These are phyloP conservation scores for Aphidius gifuensis DNA, from an alignment of 1,140 invertebrate species.

Conservation along the genomic window DNA sequence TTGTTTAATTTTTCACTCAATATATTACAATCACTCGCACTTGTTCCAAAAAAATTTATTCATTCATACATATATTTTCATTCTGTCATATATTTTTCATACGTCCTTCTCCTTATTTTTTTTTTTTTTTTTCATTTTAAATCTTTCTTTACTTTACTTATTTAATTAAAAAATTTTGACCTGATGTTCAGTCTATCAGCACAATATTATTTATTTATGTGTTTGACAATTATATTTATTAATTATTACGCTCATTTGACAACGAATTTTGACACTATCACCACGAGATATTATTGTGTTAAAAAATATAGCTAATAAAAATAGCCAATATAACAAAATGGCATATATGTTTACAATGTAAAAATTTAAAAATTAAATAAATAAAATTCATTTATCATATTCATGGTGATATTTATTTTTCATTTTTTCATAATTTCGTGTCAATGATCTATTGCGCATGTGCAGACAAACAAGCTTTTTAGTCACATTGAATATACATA, in stretches of 20 bases:
- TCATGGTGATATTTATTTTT: too few relatives aligned
- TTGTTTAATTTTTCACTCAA: conserved; percentile 26
- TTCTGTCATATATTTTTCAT: conserved; percentile 26
- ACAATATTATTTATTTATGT: background rate
- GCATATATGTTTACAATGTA: too few relatives aligned
- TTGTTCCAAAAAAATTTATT: conserved; percentile 24
- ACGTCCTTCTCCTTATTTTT: background rate
- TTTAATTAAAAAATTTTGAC: conserved; percentile 1
- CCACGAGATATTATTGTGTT: too few relatives aligned
- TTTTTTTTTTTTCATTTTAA: background rate
- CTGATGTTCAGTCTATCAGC: conserved; percentile 15
- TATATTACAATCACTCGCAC: conserved; percentile 51
- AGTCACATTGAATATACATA: conserved; percentile 9
- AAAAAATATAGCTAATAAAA: too few relatives aligned
- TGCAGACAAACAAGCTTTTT: background rate
- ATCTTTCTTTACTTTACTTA: background rate
- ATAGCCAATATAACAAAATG: too few relatives aligned
- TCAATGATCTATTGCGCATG: conserved; percentile 9
- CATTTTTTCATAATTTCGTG: background rate
- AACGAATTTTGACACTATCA: too few relatives aligned
- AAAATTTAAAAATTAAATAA: too few relatives aligned
- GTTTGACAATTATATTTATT: too few relatives aligned
- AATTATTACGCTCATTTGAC: too few relatives aligned
- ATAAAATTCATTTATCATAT: background rate
- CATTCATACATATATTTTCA: conserved; percentile 22